Evolutionary conservation across 2,888 invertebrate genomes (phyloP), one percentile per base, ranked within the genome.

Genomic region (Belgica antarctica): DNA sequence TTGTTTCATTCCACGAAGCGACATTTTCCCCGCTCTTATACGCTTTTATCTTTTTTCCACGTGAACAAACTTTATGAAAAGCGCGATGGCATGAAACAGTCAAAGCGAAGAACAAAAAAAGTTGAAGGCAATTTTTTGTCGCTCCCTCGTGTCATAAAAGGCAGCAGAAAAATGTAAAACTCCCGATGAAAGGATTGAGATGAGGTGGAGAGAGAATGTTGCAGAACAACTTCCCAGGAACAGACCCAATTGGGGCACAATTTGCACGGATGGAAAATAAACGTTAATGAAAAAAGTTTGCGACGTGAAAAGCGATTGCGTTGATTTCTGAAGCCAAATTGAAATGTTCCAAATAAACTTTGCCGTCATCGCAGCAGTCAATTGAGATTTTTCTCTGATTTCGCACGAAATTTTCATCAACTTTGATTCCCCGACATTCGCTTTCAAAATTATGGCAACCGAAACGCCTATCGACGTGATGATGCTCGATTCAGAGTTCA

Each of bases 401-500:
- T n/a, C n/a, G n/a, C n/a, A n/a, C n/a, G n/a, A n/a, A n/a, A n/a
- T 31, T 4, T 31, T 31, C 31, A 31, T 57, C 57, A 57, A 15
- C 57, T 19, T 57, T 24, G 22, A 57, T 57, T 22, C 10, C 4
- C 25, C 57, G 2, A 19, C n/a, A 52, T 1, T 57, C 22, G 31
- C 24, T 19, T 52, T 36, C 27, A 72, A 61, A 73, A 71, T 71
- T 70, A 62, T 71, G 12, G 57, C 36, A 15, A 25, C 46, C 22
- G 72, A 71, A 71, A 61, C 72, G 71, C 57, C 36, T 66, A 73
- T 74, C 68, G 72, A 74, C 52, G 73, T 76, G 36, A 78, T 79
- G 72, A 74, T 80, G 62, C 80, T 84, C 71, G 82, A 83, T 74
- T 82, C 83, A 73, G 83, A 83, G 73, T 85, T 84, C 74, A 76